These are phyloP conservation scores for Oxyura jamaicensis DNA, from an alignment of 2,113 vertebrate genomes.

Conservation along the genomic window DNA sequence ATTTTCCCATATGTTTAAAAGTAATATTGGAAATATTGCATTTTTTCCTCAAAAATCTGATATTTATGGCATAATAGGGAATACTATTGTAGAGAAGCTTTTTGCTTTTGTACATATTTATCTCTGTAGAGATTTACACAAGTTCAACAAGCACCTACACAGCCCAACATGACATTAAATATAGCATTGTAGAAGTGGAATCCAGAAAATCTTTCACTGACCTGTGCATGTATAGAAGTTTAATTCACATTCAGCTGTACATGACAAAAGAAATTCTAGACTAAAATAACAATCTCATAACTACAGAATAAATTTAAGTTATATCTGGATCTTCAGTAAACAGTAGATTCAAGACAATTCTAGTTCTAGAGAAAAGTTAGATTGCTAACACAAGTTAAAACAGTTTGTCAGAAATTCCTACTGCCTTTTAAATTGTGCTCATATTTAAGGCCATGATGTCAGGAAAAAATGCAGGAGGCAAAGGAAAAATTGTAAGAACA, in stretches of 20 bases:
- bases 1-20: background rate
- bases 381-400: background rate
- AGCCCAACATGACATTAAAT: background rate
- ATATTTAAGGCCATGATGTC: constrained; percentile 26
- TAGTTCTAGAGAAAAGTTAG: constrained; percentile 16
- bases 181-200: background rate
- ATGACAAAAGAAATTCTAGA: background rate
- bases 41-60: background rate
- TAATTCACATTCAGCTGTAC: background rate
- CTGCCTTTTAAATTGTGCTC: constrained; percentile 28
- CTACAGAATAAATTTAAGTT: background rate
- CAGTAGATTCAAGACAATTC: background rate
- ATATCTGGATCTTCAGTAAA: background rate
- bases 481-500: background rate
- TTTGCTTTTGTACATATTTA: background rate
- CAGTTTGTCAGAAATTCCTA: constrained; percentile 26
- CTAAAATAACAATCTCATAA: background rate
- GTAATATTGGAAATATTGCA: background rate
- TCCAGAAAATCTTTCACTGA: background rate
- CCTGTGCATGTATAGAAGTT: background rate
- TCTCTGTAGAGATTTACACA: background rate
- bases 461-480: constrained; percentile 14
- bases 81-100: background rate
- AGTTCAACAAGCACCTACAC: background rate
- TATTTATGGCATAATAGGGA: background rate